A percentile compares a stretch with the other conserved stretches of the same genome.
Conservation (phyloP, 2,797 vertebrate genomes). For the Macrochelys suwanniensis region DNA sequence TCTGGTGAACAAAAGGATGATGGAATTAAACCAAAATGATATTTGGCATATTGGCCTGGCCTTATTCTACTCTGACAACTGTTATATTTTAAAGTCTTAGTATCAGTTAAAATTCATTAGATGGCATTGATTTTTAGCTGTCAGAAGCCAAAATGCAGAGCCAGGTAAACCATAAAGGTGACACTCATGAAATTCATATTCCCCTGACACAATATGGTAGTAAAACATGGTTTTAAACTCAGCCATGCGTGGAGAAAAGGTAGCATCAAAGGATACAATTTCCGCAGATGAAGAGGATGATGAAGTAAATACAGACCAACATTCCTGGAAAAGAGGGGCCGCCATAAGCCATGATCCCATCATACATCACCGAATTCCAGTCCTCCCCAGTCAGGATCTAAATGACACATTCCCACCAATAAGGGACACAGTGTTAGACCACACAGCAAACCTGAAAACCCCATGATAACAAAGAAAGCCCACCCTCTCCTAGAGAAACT, state of each 20-base stretch:
- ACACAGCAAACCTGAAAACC: constrained; percentile 75
- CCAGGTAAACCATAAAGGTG: not conserved
- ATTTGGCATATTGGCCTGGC: not conserved
- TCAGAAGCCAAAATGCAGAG: constrained; percentile 19
- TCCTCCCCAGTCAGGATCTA: constrained; percentile 99
- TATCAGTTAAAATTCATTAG: constrained; percentile 40
- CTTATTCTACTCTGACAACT: constrained; percentile 4
- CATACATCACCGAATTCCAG: constrained; percentile 99
- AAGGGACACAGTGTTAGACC: constrained; percentile 85
- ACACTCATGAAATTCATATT: not conserved
- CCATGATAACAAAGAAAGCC: constrained; percentile 52
- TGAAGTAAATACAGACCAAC: constrained; percentile 99
- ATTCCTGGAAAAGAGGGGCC: constrained; percentile 99
- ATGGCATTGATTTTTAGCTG: constrained; percentile 22
- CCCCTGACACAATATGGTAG: constrained; percentile 15
- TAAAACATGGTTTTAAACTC: constrained; percentile 18
- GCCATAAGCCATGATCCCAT: constrained; percentile 99
- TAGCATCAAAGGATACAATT: constrained; percentile 89
- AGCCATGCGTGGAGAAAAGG: constrained; percentile 45
- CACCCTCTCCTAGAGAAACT: constrained; percentile 15
- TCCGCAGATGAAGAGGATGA: constrained; percentile 99
- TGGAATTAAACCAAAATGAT: constrained; percentile 24
- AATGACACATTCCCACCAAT: constrained; percentile 86
- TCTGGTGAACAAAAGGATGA: not conserved
- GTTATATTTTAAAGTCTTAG: constrained; percentile 4